A percentile compares a stretch with the other conserved stretches of the same genome.
phyloP scores from a whole-genome alignment of 2,113 vertebrate genomes.

The Pipra filicauda region DNA sequence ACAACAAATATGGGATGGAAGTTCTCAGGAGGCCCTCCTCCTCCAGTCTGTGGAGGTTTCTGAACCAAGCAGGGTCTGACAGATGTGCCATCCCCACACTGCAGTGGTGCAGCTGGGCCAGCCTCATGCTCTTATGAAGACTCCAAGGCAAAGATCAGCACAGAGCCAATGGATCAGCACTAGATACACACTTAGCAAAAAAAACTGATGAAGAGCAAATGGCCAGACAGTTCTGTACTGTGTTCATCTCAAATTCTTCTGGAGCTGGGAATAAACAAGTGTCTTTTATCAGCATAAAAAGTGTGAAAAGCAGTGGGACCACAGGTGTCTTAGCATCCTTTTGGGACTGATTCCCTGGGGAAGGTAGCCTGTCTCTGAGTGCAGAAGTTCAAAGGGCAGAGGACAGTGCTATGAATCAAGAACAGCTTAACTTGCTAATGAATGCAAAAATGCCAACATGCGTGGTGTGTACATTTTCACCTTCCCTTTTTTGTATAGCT shows the following conservation, averaged over 20 bases:
- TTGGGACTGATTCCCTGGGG: background rate
- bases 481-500: background rate
- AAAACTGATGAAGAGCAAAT: background rate
- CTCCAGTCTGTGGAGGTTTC: background rate
- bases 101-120: background rate
- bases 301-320: background rate
- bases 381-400: background rate
- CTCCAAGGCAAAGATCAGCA: background rate
- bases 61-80: background rate
- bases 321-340: background rate
- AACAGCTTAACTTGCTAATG: background rate
- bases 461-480: background rate
- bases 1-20: background rate
- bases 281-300: background rate
- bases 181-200: background rate
- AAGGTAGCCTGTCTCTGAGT: background rate
- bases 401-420: background rate
- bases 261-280: background rate
- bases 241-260: background rate
- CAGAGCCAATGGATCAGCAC: accelerated
- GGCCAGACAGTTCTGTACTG: background rate
- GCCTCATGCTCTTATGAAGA: background rate
- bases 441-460: background rate
- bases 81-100: background rate
- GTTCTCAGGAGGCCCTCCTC: background rate